Evolutionary conservation across 2,113 vertebrate species (phyloP).

Genomic region (Dromaius novaehollandiae): DNA sequence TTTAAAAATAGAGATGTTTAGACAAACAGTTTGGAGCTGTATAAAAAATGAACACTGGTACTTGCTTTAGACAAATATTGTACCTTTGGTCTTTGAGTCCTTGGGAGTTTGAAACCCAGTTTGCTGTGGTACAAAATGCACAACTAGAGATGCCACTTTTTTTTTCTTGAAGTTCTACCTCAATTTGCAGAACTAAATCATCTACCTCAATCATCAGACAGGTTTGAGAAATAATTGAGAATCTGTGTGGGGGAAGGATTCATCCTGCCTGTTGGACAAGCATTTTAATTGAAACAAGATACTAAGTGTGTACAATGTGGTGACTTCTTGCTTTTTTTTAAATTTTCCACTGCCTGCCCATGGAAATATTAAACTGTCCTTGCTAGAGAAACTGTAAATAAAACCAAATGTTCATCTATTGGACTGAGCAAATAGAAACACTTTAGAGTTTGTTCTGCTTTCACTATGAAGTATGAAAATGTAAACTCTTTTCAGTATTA

Average conservation of each 20-base stretch:
- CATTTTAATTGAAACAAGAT: neutral
- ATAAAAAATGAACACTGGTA: conserved; percentile 69
- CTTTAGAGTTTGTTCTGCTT: neutral
- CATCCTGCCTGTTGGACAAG: conserved; percentile 38
- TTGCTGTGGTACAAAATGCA: conserved; percentile 65
- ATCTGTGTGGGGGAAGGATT: conserved; percentile 27
- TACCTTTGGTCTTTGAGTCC: conserved; percentile 41
- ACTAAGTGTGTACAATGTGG: neutral
- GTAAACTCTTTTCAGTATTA: conserved; percentile 73
- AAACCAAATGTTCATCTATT: conserved; percentile 36
- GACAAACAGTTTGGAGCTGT: conserved; percentile 76
- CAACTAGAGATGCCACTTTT: conserved; percentile 60
- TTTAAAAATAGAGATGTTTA: conserved; percentile 70
- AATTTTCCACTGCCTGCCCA: conserved; percentile 41
- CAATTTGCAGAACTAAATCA: conserved; percentile 60
- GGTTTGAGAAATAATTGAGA: conserved; percentile 53
- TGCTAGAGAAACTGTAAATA: conserved; percentile 52
- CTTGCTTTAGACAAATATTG: conserved; percentile 49
- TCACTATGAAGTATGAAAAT: neutral
- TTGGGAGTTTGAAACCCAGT: conserved; percentile 42
- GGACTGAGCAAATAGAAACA: neutral
- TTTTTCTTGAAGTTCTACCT: conserved; percentile 74
- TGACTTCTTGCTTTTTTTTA: conserved; percentile 16
- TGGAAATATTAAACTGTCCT: conserved; percentile 38
- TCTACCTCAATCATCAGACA: conserved; percentile 76